Conservation (phyloP, 2,113 vertebrate species). For the Lasiurus borealis region DNA sequence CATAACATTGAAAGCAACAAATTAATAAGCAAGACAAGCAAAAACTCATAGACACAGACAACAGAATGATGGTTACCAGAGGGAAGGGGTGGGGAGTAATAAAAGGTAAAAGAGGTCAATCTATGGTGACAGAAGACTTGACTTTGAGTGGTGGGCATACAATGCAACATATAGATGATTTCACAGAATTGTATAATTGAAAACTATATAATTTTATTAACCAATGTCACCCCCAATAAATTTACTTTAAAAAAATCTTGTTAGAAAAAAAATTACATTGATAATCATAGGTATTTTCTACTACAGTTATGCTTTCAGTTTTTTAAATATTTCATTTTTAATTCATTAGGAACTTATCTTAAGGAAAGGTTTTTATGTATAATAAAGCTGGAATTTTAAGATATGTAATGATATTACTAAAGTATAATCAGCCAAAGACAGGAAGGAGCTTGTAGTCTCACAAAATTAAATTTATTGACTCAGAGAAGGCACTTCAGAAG, state of each 20-base stretch:
- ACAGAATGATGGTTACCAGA: neutral
- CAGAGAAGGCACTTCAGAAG: neutral
- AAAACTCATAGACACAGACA: neutral
- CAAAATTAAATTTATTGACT: neutral
- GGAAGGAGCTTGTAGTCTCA: neutral
- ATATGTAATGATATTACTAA: neutral
- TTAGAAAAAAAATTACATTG: neutral
- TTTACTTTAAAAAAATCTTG: neutral
- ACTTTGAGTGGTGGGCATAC: neutral
- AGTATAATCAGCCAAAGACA: neutral
- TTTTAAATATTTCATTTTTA: constrained; percentile 41
- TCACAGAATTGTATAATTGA: neutral
- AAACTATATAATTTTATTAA: neutral
- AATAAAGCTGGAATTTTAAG: neutral
- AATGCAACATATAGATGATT: neutral
- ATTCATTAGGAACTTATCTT: neutral
- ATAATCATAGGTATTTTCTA: constrained; percentile 25
- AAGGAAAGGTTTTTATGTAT: neutral
- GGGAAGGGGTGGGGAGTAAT: neutral
- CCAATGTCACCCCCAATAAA: neutral
- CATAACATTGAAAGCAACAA: neutral
- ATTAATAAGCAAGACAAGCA: neutral
- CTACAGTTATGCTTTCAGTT: neutral
- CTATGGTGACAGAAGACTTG: neutral
- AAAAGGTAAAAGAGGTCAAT: neutral